These are phyloP conservation scores for Minunthozetes semirufus DNA, from an alignment of 2,888 invertebrate genomes.

Conservation along the genomic window DNA sequence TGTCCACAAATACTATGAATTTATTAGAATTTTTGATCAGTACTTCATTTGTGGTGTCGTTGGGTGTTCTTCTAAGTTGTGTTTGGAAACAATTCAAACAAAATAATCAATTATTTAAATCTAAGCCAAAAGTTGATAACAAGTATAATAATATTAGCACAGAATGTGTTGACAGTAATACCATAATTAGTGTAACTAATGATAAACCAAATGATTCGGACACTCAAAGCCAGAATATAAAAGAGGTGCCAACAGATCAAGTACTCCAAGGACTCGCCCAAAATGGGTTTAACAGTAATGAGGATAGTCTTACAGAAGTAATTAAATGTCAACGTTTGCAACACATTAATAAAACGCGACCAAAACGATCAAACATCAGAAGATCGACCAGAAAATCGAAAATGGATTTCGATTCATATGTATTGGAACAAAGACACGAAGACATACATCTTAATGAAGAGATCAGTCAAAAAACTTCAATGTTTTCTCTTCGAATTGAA, in stretches of 20 bases:
- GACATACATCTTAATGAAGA: not conserved
- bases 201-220: not conserved
- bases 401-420: not conserved
- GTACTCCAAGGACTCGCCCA: too few relatives aligned
- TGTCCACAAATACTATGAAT: not conserved
- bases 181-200: not conserved
- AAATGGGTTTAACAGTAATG: not conserved
- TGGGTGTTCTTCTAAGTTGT: not conserved
- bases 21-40: not conserved
- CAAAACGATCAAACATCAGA: not conserved
- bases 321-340: not conserved
- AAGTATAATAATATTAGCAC: not conserved
- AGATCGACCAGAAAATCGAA: not conserved
- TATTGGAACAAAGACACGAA: not conserved
- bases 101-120: not conserved
- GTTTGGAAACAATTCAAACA: not conserved
- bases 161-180: not conserved
- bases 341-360: conserved; percentile 4
- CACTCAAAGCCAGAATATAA: not conserved
- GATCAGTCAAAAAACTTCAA: not conserved
- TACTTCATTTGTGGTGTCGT: not conserved
- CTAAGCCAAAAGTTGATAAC: not conserved
- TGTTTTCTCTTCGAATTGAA: not conserved
- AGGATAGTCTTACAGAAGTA: not conserved
- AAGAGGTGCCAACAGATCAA: not conserved